These are phyloP conservation scores for Oncorhynchus kisutch DNA, from an alignment of 2,113 vertebrate genomes.

Conservation along the genomic window DNA sequence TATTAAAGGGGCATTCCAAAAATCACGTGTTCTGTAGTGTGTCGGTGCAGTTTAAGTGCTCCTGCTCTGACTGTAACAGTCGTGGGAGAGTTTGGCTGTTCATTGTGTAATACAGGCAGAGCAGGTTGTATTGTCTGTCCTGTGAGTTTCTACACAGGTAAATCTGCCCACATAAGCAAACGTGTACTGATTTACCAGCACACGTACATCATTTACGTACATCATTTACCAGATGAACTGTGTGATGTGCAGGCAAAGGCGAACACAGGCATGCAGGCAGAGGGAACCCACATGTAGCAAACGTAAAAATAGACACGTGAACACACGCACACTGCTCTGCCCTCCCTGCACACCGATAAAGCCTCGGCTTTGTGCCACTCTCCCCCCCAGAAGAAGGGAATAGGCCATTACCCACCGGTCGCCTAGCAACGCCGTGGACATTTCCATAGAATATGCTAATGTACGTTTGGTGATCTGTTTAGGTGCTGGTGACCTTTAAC, in stretches of 20 bases:
- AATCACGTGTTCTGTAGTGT: no score
- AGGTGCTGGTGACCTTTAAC: slow-evolving; percentile 37
- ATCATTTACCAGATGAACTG: no score
- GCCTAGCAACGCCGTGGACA: slow-evolving; percentile 44
- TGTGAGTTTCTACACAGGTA: neutral
- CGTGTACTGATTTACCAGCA: neutral
- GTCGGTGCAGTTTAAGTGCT: no score
- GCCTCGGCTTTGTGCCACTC: slow-evolving; percentile 19
- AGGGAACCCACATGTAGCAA: neutral
- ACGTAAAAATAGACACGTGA: neutral
- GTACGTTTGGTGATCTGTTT: slow-evolving; percentile 19
- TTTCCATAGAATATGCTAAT: slow-evolving; percentile 57
- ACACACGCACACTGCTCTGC: slow-evolving; percentile 16
- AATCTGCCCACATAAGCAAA: neutral
- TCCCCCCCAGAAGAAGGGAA: slow-evolving; percentile 29
- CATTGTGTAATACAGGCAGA: neutral
- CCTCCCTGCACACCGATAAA: slow-evolving; percentile 10
- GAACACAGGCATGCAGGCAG: neutral
- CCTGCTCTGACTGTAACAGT: neutral
- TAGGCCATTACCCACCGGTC: slow-evolving; percentile 33
- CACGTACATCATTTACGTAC: no score
- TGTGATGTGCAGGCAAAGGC: no score
- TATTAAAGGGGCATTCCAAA: no score
- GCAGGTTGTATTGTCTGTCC: neutral
- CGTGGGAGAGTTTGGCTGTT: neutral